Evolutionary conservation across 2,888 invertebrate species (phyloP).

Genomic region (Cheilosia impressa): DNA sequence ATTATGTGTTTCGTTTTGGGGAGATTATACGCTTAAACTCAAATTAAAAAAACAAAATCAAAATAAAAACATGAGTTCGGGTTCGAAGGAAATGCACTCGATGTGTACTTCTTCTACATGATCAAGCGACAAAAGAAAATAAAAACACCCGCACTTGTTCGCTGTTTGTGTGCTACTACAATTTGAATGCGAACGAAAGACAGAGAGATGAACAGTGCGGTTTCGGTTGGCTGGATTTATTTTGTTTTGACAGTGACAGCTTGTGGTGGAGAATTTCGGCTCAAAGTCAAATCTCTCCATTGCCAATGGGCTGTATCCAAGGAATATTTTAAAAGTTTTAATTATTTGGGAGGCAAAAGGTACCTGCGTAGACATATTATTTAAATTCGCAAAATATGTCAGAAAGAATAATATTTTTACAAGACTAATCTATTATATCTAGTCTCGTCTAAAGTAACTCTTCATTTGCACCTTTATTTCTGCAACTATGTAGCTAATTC

Average conservation of each 20-base stretch:
- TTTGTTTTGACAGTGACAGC: conserved; percentile 55
- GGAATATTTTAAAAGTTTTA: neutral
- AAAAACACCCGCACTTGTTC: conserved; percentile 42
- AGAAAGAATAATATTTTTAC: too few relatives aligned
- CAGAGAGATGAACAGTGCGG: conserved; percentile 54
- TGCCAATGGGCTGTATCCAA: neutral
- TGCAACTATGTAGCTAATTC: too few relatives aligned
- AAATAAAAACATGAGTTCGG: conserved; percentile 47
- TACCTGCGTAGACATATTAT: too few relatives aligned
- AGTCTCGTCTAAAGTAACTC: too few relatives aligned
- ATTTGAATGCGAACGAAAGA: conserved; percentile 39
- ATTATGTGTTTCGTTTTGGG: conserved; percentile 15
- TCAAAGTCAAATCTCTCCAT: conserved; percentile 9
- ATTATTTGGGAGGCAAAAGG: too few relatives aligned
- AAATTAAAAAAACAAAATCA: conserved; percentile 33
- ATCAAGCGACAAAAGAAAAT: conserved; percentile 58
- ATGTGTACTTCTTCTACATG: conserved; percentile 49
- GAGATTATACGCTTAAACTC: conserved; percentile 9
- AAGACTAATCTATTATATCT: too few relatives aligned
- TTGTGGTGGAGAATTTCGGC: conserved; percentile 31
- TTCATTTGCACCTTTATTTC: too few relatives aligned
- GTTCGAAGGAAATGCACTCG: conserved; percentile 21
- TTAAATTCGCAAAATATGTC: too few relatives aligned
- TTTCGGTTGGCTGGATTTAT: conserved; percentile 32
- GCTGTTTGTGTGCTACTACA: conserved; percentile 50